Base-by-base conservation (phyloP, 64 coral and sea anemone species). In the Pachyseris speciosa region DNA sequence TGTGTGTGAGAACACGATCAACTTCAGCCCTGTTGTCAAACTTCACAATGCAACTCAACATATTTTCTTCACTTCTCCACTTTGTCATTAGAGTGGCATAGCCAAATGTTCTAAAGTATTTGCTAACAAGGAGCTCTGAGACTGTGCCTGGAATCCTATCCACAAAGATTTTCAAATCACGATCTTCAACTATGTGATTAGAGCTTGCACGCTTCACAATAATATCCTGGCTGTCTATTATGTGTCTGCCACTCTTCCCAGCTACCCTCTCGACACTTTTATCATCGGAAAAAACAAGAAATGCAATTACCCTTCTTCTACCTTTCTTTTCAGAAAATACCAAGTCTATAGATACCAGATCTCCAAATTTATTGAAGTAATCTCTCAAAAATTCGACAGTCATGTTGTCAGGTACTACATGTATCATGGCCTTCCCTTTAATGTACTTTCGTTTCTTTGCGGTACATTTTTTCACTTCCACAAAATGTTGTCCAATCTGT, bases 111-210 rank as follows among this genome's bases (percentile, higher is more conserved):
- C 85, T 45, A 64, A 92, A 85, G 49, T 63, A 85, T 5, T 28
- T 8, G n/a, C 25, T 59, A 7, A 92, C 3, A 63, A 75, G 64
- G 22, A 40, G 2, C 20, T 20, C 19, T 65, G n/a, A 85, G 11
- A 84, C 84, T 4, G 19, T 26, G 5, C 66, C 26, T 92, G 90
- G 90, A 52, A 92, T 83, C 71, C 60, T 92, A 42, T 92, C 90
- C 42, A 84, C 67, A 85, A 92, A 85, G 72, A 92, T 61, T 37
- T 92, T 75, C 0, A 75, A 27, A 22, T 92, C 33, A 33, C 69
- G 53, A 48, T 73, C 50, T 37, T 92, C n/a, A 15, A 36, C 51
- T n/a, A 29, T 26, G 28, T 59, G 22, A 49, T 47, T 16, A 64
- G 90, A 92, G 7, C 7, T 73, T 64, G 90, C 68, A 36, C 37